These are phyloP conservation scores for Macrocentrus cingulum DNA, from an alignment of 1,140 invertebrate genomes.

Conservation along the genomic window DNA sequence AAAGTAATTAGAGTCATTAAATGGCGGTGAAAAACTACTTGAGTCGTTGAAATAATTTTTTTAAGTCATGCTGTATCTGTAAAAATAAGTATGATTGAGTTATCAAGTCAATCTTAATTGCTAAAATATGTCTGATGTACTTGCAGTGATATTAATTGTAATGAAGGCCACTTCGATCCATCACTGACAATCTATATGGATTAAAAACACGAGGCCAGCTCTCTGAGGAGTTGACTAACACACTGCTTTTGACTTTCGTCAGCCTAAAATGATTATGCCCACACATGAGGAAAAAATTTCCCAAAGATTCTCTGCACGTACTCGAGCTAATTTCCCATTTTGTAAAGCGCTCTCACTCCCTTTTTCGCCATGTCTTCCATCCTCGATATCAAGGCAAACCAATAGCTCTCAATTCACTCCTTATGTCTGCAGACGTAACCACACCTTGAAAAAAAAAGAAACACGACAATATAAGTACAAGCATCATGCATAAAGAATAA, in stretches of 20 bases:
- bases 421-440: slow-evolving; percentile 2
- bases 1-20: background rate
- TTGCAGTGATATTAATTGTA: background rate
- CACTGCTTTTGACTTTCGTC: slow-evolving; percentile 4
- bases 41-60: slow-evolving; percentile 17
- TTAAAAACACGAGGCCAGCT: slow-evolving; percentile 17
- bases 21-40: background rate
- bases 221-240: slow-evolving; percentile 12
- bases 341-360: slow-evolving; percentile 9
- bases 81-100: background rate
- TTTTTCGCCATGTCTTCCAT: background rate
- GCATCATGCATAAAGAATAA: background rate
- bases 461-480: background rate
- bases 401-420: slow-evolving; percentile 9
- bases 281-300: slow-evolving; percentile 1
- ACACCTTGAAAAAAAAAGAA: slow-evolving; percentile 9
- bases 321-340: slow-evolving; percentile 23
- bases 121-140: no score
- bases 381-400: slow-evolving; percentile 14
- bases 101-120: no score
- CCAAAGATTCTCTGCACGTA: slow-evolving; percentile 16
- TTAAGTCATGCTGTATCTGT: background rate
- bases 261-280: background rate
- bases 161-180: background rate
- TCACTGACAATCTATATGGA: background rate